These are phyloP conservation scores for Coenobita brevimanus DNA, from an alignment of 1,140 invertebrate genomes.

Conservation along the genomic window DNA sequence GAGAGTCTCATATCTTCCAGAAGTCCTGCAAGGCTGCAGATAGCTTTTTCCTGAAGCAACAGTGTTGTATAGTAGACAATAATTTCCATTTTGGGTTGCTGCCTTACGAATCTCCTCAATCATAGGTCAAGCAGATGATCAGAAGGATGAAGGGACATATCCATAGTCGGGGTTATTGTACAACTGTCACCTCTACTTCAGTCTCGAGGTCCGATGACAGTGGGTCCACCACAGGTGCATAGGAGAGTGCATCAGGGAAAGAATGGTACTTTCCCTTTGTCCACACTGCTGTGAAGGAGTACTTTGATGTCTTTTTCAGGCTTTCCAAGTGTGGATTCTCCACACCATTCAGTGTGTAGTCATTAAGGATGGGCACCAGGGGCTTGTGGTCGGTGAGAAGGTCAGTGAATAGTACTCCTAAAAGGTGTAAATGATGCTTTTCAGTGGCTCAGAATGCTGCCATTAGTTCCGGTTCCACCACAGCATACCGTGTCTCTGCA, in stretches of 20 bases:
- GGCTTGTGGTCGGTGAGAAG: too few species aligned
- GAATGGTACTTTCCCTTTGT: background rate
- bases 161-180: background rate
- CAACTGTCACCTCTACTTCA: background rate
- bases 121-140: background rate
- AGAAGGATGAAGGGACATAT: background rate
- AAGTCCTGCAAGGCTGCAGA: background rate
- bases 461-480: too few species aligned
- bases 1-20: slow-evolving; percentile 22
- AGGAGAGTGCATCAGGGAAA: slow-evolving; percentile 26
- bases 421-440: too few species aligned
- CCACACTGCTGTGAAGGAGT: slow-evolving; percentile 28
- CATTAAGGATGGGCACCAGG: slow-evolving; percentile 54
- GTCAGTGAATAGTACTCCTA: too few species aligned
- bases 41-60: too few species aligned
- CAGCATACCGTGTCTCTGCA: slow-evolving; percentile 24
- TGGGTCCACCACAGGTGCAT: slow-evolving; percentile 19
- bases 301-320: slow-evolving; percentile 9
- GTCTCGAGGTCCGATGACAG: background rate
- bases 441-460: too few species aligned
- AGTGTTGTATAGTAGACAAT: background rate
- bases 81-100: background rate
- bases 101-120: slow-evolving; percentile 26
- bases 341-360: slow-evolving; percentile 6
- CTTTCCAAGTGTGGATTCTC: slow-evolving; percentile 28